A percentile compares a stretch with the other conserved stretches of the same genome.
These are phyloP conservation scores for Dione juno DNA, from an alignment of 2,888 invertebrate genomes.

Conservation along the genomic window DNA sequence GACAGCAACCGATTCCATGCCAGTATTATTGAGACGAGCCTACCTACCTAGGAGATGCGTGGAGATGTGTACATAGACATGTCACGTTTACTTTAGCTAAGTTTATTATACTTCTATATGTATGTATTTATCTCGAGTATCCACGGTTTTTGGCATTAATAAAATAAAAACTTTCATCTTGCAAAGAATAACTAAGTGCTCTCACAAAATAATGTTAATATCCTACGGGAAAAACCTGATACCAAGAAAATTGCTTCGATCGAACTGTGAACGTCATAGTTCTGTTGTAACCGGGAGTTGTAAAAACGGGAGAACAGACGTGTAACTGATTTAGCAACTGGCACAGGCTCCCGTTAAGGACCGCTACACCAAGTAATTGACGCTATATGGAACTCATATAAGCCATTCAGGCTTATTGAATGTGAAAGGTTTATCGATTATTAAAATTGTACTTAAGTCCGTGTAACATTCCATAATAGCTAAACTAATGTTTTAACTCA, in stretches of 20 bases:
- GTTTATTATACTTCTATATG: too few species aligned
- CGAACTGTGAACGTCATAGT: constrained; percentile 38
- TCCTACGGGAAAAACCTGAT: not conserved
- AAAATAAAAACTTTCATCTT: too few species aligned
- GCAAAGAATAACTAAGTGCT: too few species aligned
- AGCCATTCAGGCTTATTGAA: constrained; percentile 23
- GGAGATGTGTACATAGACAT: too few species aligned
- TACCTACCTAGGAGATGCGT: too few species aligned
- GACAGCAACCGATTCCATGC: too few species aligned
- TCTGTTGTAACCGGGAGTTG: not conserved
- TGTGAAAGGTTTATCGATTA: constrained; percentile 10
- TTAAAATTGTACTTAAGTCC: not conserved
- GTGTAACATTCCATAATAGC: not conserved
- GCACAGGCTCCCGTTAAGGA: constrained; percentile 65
- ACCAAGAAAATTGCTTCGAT: not conserved
- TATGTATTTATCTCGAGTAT: too few species aligned
- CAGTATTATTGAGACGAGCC: too few species aligned
- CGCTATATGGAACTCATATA: constrained; percentile 54
- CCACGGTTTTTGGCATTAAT: too few species aligned
- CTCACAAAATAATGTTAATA: not conserved
- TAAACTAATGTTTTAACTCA: constrained; percentile 13
- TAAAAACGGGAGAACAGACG: constrained; percentile 52
- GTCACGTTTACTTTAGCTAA: too few species aligned
- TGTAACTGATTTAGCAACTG: constrained; percentile 52
- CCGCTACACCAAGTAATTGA: constrained; percentile 61